Conservation (phyloP, 2,888 invertebrate species). For the Cosmia pyralina region DNA sequence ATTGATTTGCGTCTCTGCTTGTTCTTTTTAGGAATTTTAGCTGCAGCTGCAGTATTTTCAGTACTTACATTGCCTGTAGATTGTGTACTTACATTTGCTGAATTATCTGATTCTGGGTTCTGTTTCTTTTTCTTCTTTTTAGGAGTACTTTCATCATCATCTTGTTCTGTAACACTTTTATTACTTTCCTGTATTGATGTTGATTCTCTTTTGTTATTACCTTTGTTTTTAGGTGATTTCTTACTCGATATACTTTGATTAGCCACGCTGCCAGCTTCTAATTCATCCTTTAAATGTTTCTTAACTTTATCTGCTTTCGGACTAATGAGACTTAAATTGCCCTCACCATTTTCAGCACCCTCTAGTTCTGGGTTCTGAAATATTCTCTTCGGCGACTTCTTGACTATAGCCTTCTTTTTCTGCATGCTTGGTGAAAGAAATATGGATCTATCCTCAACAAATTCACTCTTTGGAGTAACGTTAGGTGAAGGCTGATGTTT, state of each 20-base stretch:
- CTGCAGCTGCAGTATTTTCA: slow-evolving; percentile 13
- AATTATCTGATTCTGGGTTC: slow-evolving; percentile 48
- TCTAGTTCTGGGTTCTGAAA: slow-evolving; percentile 84
- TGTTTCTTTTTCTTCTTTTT: slow-evolving; percentile 76
- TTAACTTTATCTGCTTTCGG: slow-evolving; percentile 85
- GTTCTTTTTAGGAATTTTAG: slow-evolving; percentile 63
- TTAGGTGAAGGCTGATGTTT: slow-evolving; percentile 86
- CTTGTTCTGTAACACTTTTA: slow-evolving; percentile 53
- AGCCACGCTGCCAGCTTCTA: slow-evolving; percentile 69
- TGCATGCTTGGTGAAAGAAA: slow-evolving; percentile 85
- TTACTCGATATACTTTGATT: slow-evolving; percentile 54
- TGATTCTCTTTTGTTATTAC: slow-evolving; percentile 51
- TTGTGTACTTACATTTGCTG: slow-evolving; percentile 25
- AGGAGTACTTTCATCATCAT: slow-evolving; percentile 70
- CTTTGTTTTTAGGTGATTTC: slow-evolving; percentile 59
- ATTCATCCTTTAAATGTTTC: slow-evolving; percentile 81
- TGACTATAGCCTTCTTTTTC: slow-evolving; percentile 86
- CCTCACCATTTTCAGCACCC: slow-evolving; percentile 74
- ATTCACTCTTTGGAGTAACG: slow-evolving; percentile 86
- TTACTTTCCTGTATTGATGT: slow-evolving; percentile 46
- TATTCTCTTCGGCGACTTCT: slow-evolving; percentile 87
- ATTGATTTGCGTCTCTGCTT: slow-evolving; percentile 60
- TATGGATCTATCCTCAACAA: slow-evolving; percentile 83
- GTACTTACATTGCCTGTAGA: slow-evolving; percentile 13
- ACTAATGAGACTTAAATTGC: slow-evolving; percentile 66